Conservation (phyloP, 1,140 invertebrate species). For the Sweltsa coloradensis region DNA sequence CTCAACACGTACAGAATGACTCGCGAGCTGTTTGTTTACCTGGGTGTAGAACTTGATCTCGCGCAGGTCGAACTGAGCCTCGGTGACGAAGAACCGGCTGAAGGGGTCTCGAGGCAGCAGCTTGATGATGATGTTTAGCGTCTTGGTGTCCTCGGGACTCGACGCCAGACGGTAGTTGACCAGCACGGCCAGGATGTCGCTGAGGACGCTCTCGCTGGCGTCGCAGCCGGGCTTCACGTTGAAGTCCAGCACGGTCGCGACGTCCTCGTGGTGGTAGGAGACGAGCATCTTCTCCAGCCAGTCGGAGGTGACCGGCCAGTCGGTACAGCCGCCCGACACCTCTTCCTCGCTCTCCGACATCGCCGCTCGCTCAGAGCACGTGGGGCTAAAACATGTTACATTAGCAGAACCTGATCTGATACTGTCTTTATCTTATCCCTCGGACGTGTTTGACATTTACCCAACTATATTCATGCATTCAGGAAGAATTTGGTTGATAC, state of each 20-base stretch:
- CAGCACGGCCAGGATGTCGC: conserved; percentile 44
- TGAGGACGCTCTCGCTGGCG: conserved; percentile 43
- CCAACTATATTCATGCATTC: no score
- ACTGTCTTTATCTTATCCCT: no score
- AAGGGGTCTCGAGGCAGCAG: conserved; percentile 60
- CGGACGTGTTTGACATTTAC: no score
- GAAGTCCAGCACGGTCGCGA: conserved; percentile 35
- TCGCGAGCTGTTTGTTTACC: conserved; percentile 31
- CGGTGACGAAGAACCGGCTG: conserved; percentile 60
- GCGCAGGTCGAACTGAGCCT: conserved; percentile 66
- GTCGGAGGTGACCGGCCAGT: conserved; percentile 41
- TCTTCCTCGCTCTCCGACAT: conserved; percentile 43
- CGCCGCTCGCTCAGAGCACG: neutral
- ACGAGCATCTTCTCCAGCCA: conserved; percentile 44
- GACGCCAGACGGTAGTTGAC: conserved; percentile 33
- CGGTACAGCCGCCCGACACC: conserved; percentile 18
- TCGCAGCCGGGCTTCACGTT: conserved; percentile 36
- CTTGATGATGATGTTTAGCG: conserved; percentile 55
- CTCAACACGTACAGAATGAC: neutral
- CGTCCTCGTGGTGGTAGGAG: conserved; percentile 32
- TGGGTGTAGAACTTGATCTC: conserved; percentile 75
- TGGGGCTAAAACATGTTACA: no score
- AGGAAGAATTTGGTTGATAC: no score
- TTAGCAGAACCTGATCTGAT: no score
- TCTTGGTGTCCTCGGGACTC: conserved; percentile 8